These are phyloP conservation scores for Myripristis jacobus DNA, from an alignment of 2,797 vertebrate genomes.

Conservation along the genomic window DNA sequence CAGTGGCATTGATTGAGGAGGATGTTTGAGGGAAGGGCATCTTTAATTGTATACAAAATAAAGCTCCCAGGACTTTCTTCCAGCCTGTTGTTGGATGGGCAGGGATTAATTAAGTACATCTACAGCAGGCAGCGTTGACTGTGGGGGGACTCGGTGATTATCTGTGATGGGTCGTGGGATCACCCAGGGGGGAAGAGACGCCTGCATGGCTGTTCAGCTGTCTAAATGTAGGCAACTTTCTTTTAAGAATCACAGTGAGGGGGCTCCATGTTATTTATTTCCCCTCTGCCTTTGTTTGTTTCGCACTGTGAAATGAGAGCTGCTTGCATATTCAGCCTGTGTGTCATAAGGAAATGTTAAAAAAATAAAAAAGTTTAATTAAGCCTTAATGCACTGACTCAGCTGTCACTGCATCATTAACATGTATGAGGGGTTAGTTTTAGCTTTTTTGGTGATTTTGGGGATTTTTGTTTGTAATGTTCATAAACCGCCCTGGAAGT, in stretches of 20 bases:
- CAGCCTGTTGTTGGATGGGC: constrained; percentile 53
- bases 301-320: background rate
- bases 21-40: constrained; percentile 67
- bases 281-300: constrained; percentile 7
- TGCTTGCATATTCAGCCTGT: background rate
- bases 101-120: constrained; percentile 79
- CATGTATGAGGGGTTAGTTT: background rate
- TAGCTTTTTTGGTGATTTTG: background rate
- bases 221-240: constrained; percentile 36
- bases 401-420: background rate
- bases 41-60: constrained; percentile 73
- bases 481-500: background rate
- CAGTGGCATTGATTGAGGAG: constrained; percentile 56
- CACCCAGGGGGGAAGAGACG: constrained; percentile 35
- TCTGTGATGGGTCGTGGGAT: constrained; percentile 64
- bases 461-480: too few species aligned
- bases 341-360: constrained; percentile 18
- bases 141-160: constrained; percentile 70
- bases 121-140: constrained; percentile 63
- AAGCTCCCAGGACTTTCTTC: constrained; percentile 56
- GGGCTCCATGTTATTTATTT: background rate
- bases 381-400: background rate
- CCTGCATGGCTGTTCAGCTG: constrained; percentile 40
- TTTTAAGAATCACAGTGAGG: constrained; percentile 30
- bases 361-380: background rate